Percentiles rank a stretch among this genome's conserved stretches.
Evolutionary conservation across 2,113 vertebrate genomes (phyloP).

Genomic region (Silurus glanis): DNA sequence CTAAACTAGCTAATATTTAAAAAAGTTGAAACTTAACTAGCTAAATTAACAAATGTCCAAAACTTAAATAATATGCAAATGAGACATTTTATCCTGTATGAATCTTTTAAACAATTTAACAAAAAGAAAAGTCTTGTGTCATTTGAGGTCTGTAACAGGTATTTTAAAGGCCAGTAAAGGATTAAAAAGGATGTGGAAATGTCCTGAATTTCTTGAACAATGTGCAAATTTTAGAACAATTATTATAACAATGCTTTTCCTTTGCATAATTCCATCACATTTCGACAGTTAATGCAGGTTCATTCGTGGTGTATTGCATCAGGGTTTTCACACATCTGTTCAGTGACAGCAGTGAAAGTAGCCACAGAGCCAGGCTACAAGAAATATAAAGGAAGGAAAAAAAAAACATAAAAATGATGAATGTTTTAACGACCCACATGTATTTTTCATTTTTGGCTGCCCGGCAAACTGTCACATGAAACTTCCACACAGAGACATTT

Average conservation of each 20-base stretch:
- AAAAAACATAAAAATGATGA: background rate
- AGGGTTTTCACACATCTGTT: conserved; percentile 4
- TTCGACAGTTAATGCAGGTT: background rate
- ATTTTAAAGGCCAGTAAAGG: background rate
- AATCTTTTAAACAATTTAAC: background rate
- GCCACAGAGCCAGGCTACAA: background rate
- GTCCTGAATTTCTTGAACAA: background rate
- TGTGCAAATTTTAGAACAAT: background rate
- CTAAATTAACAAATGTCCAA: background rate
- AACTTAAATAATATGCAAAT: background rate
- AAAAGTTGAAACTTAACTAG: too few species aligned
- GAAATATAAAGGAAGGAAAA: background rate
- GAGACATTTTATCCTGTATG: background rate
- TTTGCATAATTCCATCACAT: background rate
- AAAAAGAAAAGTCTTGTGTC: background rate
- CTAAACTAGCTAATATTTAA: too few species aligned
- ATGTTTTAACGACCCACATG: background rate
- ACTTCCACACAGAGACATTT: background rate
- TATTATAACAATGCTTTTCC: background rate
- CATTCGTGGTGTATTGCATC: background rate
- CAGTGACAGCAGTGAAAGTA: background rate
- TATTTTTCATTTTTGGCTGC: background rate
- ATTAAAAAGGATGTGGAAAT: background rate
- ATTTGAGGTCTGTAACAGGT: background rate
- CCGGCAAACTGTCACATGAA: background rate